Percentiles rank a stretch among this genome's conserved stretches.
Evolutionary conservation across 2,888 invertebrate genomes (phyloP).

Genomic region (Gandaritis pyraliata): DNA sequence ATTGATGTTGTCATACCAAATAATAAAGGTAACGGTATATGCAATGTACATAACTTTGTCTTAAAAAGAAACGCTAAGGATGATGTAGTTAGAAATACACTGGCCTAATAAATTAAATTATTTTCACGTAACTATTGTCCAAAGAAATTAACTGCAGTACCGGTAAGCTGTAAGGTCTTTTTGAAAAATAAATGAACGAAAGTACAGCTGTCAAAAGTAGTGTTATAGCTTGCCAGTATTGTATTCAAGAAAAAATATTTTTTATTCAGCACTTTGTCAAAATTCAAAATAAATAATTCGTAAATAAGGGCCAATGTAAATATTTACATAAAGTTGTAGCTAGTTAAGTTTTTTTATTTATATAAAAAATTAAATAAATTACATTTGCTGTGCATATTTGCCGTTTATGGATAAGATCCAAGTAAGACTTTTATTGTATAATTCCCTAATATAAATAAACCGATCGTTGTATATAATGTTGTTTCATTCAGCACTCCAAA

Average conservation of each 20-base stretch:
- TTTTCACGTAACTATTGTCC: conserved; percentile 16
- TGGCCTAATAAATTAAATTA: conserved; percentile 40
- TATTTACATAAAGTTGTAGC: conserved; percentile 61
- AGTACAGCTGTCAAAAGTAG: background rate
- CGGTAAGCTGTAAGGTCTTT: conserved; percentile 1
- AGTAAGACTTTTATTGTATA: conserved; percentile 80
- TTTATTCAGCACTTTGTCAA: conserved; percentile 26
- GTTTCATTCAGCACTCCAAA: conserved; percentile 48
- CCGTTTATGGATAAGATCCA: conserved; percentile 83
- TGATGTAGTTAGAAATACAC: conserved; percentile 53
- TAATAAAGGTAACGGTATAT: conserved; percentile 57
- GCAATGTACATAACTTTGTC: conserved; percentile 46
- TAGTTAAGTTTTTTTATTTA: conserved; percentile 60
- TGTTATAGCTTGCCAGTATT: conserved; percentile 1
- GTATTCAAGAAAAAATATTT: conserved; percentile 9
- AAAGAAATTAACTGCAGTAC: conserved; percentile 12
- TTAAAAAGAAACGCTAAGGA: conserved; percentile 56
- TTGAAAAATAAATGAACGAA: background rate
- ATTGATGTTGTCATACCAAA: conserved; percentile 56
- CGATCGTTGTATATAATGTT: conserved; percentile 73
- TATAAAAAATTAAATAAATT: conserved; percentile 32
- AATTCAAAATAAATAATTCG: conserved; percentile 43
- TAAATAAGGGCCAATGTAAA: conserved; percentile 73
- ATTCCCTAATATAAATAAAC: conserved; percentile 78
- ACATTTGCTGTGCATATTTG: conserved; percentile 78